Evolutionary conservation across 2,888 invertebrate species (phyloP).

Genomic region (Urechis unicinctus): DNA sequence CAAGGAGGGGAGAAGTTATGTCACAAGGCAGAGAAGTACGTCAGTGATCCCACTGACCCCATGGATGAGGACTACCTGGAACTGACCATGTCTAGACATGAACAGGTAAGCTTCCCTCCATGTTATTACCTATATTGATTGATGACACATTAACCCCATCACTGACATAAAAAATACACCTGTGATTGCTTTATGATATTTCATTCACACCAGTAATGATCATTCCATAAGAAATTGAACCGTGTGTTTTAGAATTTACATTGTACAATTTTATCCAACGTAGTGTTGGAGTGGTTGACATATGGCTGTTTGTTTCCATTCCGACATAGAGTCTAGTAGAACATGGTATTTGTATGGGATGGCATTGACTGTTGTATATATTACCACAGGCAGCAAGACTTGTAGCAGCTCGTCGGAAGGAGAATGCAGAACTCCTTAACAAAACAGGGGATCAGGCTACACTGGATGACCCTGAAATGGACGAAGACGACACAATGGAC

Average conservation of each 20-base stretch:
- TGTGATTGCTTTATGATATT: too few relatives aligned
- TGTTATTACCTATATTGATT: too few relatives aligned
- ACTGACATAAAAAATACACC: too few relatives aligned
- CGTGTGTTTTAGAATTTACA: too few relatives aligned
- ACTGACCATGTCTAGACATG: constrained; percentile 60
- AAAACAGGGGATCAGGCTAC: constrained; percentile 23
- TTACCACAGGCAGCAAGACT: constrained; percentile 18
- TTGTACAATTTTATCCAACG: too few relatives aligned
- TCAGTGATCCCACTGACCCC: constrained; percentile 84
- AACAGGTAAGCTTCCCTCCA: constrained; percentile 15
- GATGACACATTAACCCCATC: too few relatives aligned
- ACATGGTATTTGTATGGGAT: too few relatives aligned
- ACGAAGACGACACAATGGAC: constrained; percentile 54
- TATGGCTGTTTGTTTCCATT: background rate
- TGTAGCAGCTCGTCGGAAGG: constrained; percentile 17
- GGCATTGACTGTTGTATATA: background rate
- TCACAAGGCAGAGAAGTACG: constrained; percentile 58
- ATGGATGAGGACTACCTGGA: constrained; percentile 86
- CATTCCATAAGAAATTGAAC: too few relatives aligned
- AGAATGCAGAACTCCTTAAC: constrained; percentile 14
- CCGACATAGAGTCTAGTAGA: background rate
- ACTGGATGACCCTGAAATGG: constrained; percentile 36
- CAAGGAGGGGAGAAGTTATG: constrained; percentile 55
- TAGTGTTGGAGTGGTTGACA: too few relatives aligned
- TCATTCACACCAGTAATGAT: too few relatives aligned